Evolutionary conservation across 2,888 invertebrate species (phyloP).

Genomic region (Rhagonycha fulva): DNA sequence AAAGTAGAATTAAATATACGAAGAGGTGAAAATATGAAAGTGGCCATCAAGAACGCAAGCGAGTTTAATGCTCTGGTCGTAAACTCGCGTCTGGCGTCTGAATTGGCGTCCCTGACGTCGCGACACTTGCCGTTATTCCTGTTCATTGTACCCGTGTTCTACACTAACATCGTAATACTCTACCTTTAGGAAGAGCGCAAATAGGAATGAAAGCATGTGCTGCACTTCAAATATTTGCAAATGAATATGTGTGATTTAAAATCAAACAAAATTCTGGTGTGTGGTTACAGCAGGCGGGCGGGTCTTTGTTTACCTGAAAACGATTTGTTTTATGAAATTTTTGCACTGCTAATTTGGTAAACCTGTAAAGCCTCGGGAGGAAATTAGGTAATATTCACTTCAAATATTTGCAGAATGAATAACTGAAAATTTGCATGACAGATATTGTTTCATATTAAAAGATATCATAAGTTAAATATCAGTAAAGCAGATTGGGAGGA

Average conservation of each 20-base stretch:
- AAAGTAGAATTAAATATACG: slow-evolving; percentile 19
- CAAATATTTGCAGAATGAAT: background rate
- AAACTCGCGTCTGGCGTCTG: slow-evolving; percentile 42
- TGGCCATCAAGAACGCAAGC: slow-evolving; percentile 29
- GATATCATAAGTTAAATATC: slow-evolving; percentile 22
- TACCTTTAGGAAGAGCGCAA: slow-evolving; percentile 11
- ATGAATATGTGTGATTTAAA: slow-evolving; percentile 24
- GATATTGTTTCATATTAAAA: slow-evolving; percentile 15
- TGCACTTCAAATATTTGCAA: slow-evolving; percentile 24
- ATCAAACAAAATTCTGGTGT: slow-evolving; percentile 8
- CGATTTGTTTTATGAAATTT: background rate
- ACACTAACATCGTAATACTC: slow-evolving; percentile 30
- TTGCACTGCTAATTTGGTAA: background rate
- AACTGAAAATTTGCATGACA: slow-evolving; percentile 11
- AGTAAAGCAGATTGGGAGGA: slow-evolving; percentile 15
- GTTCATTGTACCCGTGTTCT: slow-evolving; percentile 33
- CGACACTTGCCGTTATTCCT: slow-evolving; percentile 41
- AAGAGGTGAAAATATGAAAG: slow-evolving; percentile 32
- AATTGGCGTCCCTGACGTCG: slow-evolving; percentile 38
- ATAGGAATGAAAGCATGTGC: slow-evolving; percentile 14
- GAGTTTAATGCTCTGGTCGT: slow-evolving; percentile 38
- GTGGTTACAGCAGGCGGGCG: background rate
- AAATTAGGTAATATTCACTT: background rate
- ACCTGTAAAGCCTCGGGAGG: background rate
- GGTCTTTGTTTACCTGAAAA: background rate